Evolutionary conservation across 2,888 invertebrate genomes (phyloP).

Genomic region (Tortrix viridana): DNA sequence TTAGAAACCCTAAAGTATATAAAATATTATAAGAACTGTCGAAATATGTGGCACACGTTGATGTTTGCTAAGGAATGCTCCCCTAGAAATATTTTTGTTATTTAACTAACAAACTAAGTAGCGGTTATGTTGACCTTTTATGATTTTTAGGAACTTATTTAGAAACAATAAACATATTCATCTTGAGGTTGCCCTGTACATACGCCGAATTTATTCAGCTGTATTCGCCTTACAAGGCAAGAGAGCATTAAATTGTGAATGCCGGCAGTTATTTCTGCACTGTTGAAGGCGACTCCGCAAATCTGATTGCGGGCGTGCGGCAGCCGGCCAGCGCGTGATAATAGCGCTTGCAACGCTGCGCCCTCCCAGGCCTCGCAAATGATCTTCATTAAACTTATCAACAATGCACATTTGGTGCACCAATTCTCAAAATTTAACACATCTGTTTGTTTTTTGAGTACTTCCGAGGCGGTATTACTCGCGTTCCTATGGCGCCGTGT

Average conservation of each 20-base stretch:
- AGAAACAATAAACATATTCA: too few species aligned
- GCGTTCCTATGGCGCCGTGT: neutral
- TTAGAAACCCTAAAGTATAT: too few species aligned
- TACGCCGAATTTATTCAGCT: slow-evolving; percentile 15
- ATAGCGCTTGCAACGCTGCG: slow-evolving; percentile 46
- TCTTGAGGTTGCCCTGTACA: slow-evolving; percentile 4
- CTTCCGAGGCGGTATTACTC: too few species aligned
- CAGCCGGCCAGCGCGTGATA: slow-evolving; percentile 45
- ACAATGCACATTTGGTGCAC: slow-evolving; percentile 13
- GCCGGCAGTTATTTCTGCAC: slow-evolving; percentile 45
- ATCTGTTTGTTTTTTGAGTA: neutral
- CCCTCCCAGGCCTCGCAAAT: slow-evolving; percentile 44
- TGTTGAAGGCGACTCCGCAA: slow-evolving; percentile 47
- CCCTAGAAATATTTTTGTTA: too few species aligned
- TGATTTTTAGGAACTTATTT: too few species aligned
- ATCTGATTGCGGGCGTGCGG: slow-evolving; percentile 55
- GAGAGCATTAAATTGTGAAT: slow-evolving; percentile 35
- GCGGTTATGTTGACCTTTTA: too few species aligned
- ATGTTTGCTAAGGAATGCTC: too few species aligned
- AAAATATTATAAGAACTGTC: too few species aligned
- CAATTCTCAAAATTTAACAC: neutral
- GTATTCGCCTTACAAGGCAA: slow-evolving; percentile 16
- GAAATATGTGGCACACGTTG: too few species aligned
- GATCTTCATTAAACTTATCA: slow-evolving; percentile 44
- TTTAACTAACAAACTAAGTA: too few species aligned